Evolutionary conservation across 1,140 invertebrate species (phyloP), one percentile per base, ranked within the genome.

Genomic region (Drosophila grimshawi): DNA sequence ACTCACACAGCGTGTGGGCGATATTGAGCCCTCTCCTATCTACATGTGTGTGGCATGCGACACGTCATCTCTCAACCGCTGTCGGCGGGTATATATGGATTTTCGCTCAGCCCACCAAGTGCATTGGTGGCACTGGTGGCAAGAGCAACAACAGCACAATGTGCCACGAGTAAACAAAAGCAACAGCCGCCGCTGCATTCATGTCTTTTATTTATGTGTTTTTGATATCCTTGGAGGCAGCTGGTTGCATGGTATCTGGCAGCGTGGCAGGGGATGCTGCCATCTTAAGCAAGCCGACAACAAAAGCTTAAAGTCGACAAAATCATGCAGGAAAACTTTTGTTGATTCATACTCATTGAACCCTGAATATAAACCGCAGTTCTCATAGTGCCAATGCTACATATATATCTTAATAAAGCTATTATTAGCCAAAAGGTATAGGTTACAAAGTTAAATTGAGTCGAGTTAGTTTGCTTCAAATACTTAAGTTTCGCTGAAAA

Each of bases 21-120:
- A 43, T 35, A 11, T 4, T 11, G 33, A 43, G 10, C 39, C n/a
- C 7, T 57, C 4, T 27, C n/a, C 29, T 45, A 32, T 33, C 5
- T 45, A 33, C n/a, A 49, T 27, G 48, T 29, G 4, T 69, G 65
- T 56, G 30, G 49, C 41, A 29, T 48, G 27, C 71, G 73, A 67
- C 77, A 76, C 78, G 70, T 81, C 85, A 89, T 89, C 77, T 75
- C 48, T 78, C 80, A 76, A 69, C 51, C 43, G 55, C 73, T 79
- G 83, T 78, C 83, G 83, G 37, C 53, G 52, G 10, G 60, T 67
- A 85, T 81, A 76, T 89, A 89, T 89, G 75, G 74, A 70, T 78
- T 67, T 78, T 78, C 37, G 48, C 43, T 65, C 35, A 65, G 45
- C 71, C 53, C 53, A 19, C 41, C 60, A 77, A 79, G 78, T 80